A percentile compares a stretch with the other conserved stretches of the same genome.
These are phyloP conservation scores for Euschistus heros DNA, from an alignment of 1,140 invertebrate species.

Conservation along the genomic window DNA sequence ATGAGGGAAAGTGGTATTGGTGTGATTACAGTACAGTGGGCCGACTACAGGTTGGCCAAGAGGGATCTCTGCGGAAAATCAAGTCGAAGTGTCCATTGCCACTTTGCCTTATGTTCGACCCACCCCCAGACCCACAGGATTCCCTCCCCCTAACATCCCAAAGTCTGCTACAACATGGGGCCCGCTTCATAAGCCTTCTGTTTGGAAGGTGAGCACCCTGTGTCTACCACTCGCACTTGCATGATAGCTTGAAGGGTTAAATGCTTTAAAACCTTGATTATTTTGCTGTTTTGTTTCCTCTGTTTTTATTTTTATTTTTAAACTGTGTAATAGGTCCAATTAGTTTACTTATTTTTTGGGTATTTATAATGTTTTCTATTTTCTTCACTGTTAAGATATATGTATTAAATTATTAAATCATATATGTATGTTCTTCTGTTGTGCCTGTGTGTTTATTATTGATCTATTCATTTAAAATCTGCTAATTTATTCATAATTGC, in stretches of 20 bases:
- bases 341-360: too few relatives aligned
- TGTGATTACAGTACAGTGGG: conserved; percentile 24
- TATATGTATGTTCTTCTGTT: too few relatives aligned
- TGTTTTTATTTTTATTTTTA: too few relatives aligned
- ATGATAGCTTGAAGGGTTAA: conserved; percentile 10
- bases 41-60: conserved; percentile 20
- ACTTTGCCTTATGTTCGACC: conserved; percentile 37
- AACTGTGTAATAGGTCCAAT: too few relatives aligned
- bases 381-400: too few relatives aligned
- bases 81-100: conserved; percentile 30
- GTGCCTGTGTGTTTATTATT: too few relatives aligned
- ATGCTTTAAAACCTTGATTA: conserved; percentile 6
- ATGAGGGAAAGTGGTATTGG: conserved; percentile 23
- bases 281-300: conserved; percentile 17
- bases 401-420: too few relatives aligned
- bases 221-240: conserved; percentile 5
- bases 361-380: too few relatives aligned
- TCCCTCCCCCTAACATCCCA: conserved; percentile 42
- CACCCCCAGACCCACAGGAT: conserved; percentile 31
- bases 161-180: conserved; percentile 55
- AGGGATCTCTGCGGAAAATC: conserved; percentile 18
- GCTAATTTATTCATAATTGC: too few relatives aligned
- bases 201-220: conserved; percentile 48
- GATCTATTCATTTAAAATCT: too few relatives aligned
- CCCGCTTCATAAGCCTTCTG: conserved; percentile 52